Base-by-base conservation (phyloP, 2,888 invertebrate genomes). In the Magallana nippona region DNA sequence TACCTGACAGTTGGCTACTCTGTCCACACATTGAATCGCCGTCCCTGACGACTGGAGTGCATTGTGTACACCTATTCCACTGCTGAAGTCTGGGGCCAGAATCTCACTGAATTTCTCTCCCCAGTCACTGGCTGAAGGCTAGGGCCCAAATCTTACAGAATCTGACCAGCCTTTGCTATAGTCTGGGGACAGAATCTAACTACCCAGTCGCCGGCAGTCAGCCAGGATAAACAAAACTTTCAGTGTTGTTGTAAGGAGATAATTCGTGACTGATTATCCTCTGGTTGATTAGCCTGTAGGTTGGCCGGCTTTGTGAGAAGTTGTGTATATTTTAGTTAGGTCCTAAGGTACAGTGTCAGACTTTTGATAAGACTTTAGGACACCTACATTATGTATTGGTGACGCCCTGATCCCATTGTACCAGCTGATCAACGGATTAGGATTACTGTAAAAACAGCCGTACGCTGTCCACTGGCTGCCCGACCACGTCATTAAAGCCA, bases 341-440 rank as follows among this genome's bases (percentile, higher is more conserved):
- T 27, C 10, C 32, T 15, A 1, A 71, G 32, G 32, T 71, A 27
- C 71, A 71, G 71, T 71, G 71, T 27, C 71, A 71, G 71, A 71
- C 71, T 71, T 71, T 71, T 71, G 71, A 71, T 27, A 71, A 71
- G 71, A 27, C 71, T 71, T 71, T 71, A 71, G 71, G 15, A 71
- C 71, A 71, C 71, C 71, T 71, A 15, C 32, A 32, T 71, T 71
- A 27, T 71, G 71, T 44, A 71, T 71, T 71, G 71, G 71, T 27
- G 13, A 27, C 13, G 32, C 71, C 63, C 71, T 71, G 11, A 13
- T 71, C 71, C 71, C 27, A 71, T 71, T 71, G 71, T 71, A 71
- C 71, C 71, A 32, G 71, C 27, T 27, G 71, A 71, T 71, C 71
- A 71, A 32, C 27, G 71, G 71, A 71, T 11, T 71, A 71, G 27